These are phyloP conservation scores for Sapajus apella DNA, from an alignment of 2,113 vertebrate species.

Conservation along the genomic window DNA sequence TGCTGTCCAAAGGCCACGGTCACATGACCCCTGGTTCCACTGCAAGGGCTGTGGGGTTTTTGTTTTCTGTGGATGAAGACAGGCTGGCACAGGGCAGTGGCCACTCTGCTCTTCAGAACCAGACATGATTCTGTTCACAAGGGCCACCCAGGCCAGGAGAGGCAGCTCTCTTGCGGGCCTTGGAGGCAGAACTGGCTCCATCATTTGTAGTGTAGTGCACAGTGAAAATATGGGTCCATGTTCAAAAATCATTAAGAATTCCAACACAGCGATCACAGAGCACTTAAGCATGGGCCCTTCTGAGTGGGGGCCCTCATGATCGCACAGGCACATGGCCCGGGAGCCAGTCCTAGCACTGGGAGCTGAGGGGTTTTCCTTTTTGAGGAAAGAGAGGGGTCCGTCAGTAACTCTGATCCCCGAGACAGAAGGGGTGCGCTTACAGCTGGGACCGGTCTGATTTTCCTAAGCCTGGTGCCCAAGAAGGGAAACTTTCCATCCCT, in stretches of 20 bases:
- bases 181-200: neutral
- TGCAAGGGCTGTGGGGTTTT: neutral
- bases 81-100: neutral
- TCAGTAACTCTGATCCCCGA: neutral
- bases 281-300: neutral
- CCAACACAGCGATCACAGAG: neutral
- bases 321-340: fast-evolving
- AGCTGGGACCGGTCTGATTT: neutral
- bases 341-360: fast-evolving
- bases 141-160: neutral
- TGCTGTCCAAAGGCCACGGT: neutral
- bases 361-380: neutral
- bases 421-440: neutral
- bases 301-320: neutral
- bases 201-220: neutral
- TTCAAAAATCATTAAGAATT: neutral
- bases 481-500: neutral
- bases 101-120: neutral
- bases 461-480: neutral
- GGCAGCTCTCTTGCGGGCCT: neutral
- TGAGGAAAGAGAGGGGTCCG: neutral
- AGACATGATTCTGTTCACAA: neutral
- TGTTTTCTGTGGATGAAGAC: neutral
- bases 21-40: neutral
- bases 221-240: neutral